phyloP scores from a whole-genome alignment of 2,888 invertebrate species.

The Drosophila ezoana region DNA sequence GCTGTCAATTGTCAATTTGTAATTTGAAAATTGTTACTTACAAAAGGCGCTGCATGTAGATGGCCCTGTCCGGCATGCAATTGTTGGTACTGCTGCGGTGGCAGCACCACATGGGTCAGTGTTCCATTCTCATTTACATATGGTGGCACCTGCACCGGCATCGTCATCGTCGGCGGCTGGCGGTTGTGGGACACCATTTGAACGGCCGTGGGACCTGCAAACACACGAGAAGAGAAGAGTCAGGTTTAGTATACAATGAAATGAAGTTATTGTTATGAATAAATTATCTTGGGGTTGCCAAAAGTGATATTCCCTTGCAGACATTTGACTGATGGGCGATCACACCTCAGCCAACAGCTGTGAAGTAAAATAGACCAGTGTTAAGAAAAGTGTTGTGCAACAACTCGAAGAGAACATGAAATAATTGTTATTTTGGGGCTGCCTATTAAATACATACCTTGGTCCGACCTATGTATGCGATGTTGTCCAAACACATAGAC shows the following conservation, averaged over 20 bases:
- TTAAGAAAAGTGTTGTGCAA: no score
- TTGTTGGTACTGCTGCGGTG: slow-evolving; percentile 88
- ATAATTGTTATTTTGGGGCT: no score
- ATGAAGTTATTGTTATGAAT: neutral
- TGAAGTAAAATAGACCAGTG: no score
- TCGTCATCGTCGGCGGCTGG: slow-evolving; percentile 92
- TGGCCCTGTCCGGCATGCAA: slow-evolving; percentile 86
- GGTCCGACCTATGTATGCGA: no score
- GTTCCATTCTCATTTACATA: slow-evolving; percentile 96
- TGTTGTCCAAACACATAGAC: no score
- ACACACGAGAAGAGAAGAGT: neutral
- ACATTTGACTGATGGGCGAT: no score
- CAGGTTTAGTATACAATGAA: slow-evolving; percentile 8
- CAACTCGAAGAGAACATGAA: no score
- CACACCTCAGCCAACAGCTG: no score
- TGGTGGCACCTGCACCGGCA: slow-evolving; percentile 95
- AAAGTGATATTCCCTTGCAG: no score
- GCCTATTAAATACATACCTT: no score
- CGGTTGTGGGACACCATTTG: slow-evolving; percentile 93
- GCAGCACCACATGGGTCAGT: slow-evolving; percentile 95
- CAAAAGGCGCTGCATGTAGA: slow-evolving; percentile 87
- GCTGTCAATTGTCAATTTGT: neutral
- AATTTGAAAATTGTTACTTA: slow-evolving; percentile 85
- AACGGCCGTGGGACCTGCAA: slow-evolving; percentile 92
- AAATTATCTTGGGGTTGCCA: no score